A percentile compares a stretch with the other conserved stretches of the same genome.
These are phyloP conservation scores for Sminthurides bifidus DNA, from an alignment of 1,140 invertebrate genomes.

Conservation along the genomic window DNA sequence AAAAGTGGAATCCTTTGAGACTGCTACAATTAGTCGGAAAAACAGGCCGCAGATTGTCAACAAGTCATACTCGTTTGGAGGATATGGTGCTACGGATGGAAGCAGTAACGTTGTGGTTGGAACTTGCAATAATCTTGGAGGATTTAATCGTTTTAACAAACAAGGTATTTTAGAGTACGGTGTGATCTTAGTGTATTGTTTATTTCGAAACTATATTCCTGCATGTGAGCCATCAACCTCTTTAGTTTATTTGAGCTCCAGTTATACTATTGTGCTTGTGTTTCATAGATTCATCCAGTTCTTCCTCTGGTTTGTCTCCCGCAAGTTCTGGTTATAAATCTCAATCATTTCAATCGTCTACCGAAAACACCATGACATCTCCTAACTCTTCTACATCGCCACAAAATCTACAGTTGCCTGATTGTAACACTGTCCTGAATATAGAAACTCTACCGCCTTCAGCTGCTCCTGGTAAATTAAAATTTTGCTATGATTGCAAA, in stretches of 20 bases:
- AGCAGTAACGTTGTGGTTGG: constrained; percentile 40
- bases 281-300: constrained; percentile 49
- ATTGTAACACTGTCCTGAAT: background rate
- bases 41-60: constrained; percentile 5
- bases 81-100: constrained; percentile 45
- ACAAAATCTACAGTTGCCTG: constrained; percentile 34
- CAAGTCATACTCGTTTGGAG: constrained; percentile 62
- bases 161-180: too few relatives aligned
- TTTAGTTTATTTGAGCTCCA: too few relatives aligned
- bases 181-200: too few relatives aligned
- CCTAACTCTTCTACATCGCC: constrained; percentile 53
- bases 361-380: constrained; percentile 46
- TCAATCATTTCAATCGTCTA: constrained; percentile 57
- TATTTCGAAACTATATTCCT: too few relatives aligned
- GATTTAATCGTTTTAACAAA: constrained; percentile 50
- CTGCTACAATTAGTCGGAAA: constrained; percentile 8
- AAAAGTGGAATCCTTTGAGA: constrained; percentile 46
- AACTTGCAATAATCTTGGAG: constrained; percentile 42
- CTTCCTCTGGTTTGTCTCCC: constrained; percentile 60
- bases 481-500: background rate
- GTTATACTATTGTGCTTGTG: too few relatives aligned
- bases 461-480: too few relatives aligned
- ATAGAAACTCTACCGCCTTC: background rate
- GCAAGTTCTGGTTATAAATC: constrained; percentile 69
- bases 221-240: too few relatives aligned